Percentiles rank a stretch among this genome's conserved stretches.
Evolutionary conservation across 2,113 vertebrate genomes (phyloP).

Genomic region (Pterocles burchelli): DNA sequence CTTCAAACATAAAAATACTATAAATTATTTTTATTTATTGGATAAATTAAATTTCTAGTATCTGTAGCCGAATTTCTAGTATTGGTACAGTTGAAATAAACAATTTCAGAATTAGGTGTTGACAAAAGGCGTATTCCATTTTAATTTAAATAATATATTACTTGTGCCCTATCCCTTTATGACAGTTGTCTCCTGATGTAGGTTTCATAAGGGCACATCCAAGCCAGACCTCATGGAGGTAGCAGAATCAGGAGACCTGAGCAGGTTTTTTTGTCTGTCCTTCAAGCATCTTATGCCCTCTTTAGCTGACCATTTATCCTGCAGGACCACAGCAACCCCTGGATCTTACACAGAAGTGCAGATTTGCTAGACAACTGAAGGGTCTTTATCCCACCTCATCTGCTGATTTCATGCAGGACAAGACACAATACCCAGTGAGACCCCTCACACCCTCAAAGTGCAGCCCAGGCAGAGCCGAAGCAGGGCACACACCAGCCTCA

Average conservation of each 20-base stretch:
- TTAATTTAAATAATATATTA: neutral
- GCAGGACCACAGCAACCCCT: neutral
- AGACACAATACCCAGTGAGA: neutral
- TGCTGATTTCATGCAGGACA: neutral
- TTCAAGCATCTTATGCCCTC: neutral
- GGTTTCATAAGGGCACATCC: neutral
- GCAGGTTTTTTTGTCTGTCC: neutral
- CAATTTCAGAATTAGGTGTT: neutral
- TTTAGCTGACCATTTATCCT: neutral
- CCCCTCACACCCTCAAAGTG: accelerated
- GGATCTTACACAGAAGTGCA: neutral
- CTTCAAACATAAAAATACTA: neutral
- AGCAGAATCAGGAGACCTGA: neutral
- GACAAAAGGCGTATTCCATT: neutral
- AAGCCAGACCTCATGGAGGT: neutral
- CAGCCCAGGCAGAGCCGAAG: neutral
- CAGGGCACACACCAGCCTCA: neutral
- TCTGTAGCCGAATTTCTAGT: neutral
- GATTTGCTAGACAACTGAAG: neutral
- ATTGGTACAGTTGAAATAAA: neutral
- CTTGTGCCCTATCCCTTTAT: neutral
- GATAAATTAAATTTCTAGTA: too few relatives aligned
- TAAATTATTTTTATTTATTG: neutral
- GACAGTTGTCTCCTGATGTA: neutral
- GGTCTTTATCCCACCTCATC: neutral